Base-by-base conservation (phyloP, 2,888 invertebrate genomes). In the Coleophora flavipennella region DNA sequence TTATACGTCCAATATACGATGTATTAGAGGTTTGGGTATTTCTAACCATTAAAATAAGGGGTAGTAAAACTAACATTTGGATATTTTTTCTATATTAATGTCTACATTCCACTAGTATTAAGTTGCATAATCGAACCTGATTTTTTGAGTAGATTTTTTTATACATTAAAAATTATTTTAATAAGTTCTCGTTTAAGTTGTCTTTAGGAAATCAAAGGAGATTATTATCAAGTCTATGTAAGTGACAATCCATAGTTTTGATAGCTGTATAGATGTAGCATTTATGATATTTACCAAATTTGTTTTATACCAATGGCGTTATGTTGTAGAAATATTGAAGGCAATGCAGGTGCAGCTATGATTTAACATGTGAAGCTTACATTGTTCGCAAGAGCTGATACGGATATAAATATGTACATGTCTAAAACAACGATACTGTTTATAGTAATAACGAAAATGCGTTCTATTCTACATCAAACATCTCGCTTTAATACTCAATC, bases 281-380 rank as follows among this genome's bases (percentile, higher is more conserved):
- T 73, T 69, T 76, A 74, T 65, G 53, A 61, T 67, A 67, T 67
- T 79, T 78, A 80, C 81, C 80, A 81, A 83, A 80, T 80, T 80
- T 62, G 67, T 74, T 72, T 70, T 67, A 81, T 81, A 81, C 81
- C 83, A 83, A 81, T 83, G 81, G 72, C 75, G 69, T 75, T 74
- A 74, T 62, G 56, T 62, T 67, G 57, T 71, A 69, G 59, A 67
- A 20, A 59, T 63, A 61, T 64, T 58, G 49, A 55, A 51, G 48
- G 48, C 52, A 6, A 20, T 20, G 6, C 20, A 20, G 20, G 20
- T 20, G 20, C 20, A 20, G 20, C 20, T 20, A 20, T 4, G 20
- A 20, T 20, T 20, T 20, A 20, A 20, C 20, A 20, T 20, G 20
- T 20, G 6, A 20, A 20, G 20, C 20, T 4, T n/a, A n/a, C 6